Evolutionary conservation across 2,888 invertebrate species (phyloP).

Genomic region (Mythimna albipuncta): DNA sequence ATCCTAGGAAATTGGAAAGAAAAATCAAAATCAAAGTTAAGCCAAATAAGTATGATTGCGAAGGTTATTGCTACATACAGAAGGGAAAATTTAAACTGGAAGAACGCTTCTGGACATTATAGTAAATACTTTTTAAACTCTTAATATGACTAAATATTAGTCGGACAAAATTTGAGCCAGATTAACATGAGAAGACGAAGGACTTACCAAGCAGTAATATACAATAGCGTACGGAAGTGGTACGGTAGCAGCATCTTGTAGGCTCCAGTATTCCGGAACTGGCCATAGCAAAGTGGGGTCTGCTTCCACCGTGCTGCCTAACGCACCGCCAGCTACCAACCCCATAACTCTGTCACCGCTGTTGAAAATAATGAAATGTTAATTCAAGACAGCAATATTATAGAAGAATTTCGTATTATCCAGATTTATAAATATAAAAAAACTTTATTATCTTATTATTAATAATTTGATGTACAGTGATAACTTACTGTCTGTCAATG

Average conservation of each 20-base stretch:
- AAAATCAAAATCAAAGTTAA: too few species aligned
- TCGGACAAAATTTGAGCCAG: too few species aligned
- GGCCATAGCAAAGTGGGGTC: slow-evolving; percentile 91
- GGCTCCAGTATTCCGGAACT: slow-evolving; percentile 92
- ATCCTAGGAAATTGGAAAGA: too few species aligned
- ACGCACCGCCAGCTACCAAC: slow-evolving; percentile 85
- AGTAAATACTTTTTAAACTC: too few species aligned
- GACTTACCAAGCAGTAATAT: slow-evolving; percentile 76
- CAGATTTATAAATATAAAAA: slow-evolving; percentile 6
- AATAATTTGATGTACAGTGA: too few species aligned
- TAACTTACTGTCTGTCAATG: slow-evolving; percentile 71
- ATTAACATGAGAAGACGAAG: too few species aligned
- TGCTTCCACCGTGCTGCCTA: slow-evolving; percentile 89
- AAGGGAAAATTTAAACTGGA: too few species aligned
- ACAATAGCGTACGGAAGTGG: slow-evolving; percentile 91
- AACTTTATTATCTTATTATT: neutral
- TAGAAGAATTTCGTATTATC: too few species aligned
- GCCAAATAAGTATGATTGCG: too few species aligned
- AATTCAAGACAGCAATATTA: neutral
- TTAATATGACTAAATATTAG: too few species aligned
- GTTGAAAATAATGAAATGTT: slow-evolving; percentile 8
- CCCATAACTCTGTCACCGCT: slow-evolving; percentile 92
- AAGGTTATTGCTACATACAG: too few species aligned
- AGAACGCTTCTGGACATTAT: too few species aligned
- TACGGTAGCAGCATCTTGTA: slow-evolving; percentile 94